Evolutionary conservation across 2,113 vertebrate genomes (phyloP).

Genomic region (Porphyrio hochstetteri): DNA sequence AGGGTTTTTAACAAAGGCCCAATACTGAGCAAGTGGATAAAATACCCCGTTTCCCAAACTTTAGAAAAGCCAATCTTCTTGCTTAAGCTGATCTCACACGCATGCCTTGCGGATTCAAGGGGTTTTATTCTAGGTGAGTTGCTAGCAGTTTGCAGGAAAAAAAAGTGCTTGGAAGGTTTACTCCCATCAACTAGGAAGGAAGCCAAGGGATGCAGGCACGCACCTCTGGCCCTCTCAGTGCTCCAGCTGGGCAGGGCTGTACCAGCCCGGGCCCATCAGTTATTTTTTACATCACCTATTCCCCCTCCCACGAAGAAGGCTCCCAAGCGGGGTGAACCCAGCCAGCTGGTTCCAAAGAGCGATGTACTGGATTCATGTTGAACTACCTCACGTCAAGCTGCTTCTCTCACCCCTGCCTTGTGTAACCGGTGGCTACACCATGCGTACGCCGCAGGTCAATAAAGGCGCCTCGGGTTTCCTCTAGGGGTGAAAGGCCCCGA

Average conservation of each 20-base stretch:
- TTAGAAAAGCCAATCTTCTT: background rate
- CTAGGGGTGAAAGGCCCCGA: background rate
- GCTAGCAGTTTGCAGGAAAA: accelerated
- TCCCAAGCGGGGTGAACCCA: accelerated
- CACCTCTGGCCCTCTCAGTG: accelerated
- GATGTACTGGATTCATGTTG: accelerated
- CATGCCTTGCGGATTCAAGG: accelerated
- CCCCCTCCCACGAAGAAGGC: background rate
- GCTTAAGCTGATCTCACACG: background rate
- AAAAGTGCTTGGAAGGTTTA: accelerated
- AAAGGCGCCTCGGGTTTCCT: background rate
- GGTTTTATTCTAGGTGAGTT: background rate
- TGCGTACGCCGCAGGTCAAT: background rate
- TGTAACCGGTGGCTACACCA: background rate
- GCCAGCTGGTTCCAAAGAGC: background rate
- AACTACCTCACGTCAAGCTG: background rate
- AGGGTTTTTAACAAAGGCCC: background rate
- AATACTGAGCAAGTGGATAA: background rate
- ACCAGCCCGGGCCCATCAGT: background rate
- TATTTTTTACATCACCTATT: accelerated
- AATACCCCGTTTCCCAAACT: accelerated
- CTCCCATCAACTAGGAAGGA: accelerated
- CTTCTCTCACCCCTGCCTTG: background rate
- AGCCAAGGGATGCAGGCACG: accelerated
- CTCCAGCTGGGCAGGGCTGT: accelerated